These are phyloP conservation scores for Myrmophylax atrothorax DNA, from an alignment of 2,113 vertebrate species.

Conservation along the genomic window DNA sequence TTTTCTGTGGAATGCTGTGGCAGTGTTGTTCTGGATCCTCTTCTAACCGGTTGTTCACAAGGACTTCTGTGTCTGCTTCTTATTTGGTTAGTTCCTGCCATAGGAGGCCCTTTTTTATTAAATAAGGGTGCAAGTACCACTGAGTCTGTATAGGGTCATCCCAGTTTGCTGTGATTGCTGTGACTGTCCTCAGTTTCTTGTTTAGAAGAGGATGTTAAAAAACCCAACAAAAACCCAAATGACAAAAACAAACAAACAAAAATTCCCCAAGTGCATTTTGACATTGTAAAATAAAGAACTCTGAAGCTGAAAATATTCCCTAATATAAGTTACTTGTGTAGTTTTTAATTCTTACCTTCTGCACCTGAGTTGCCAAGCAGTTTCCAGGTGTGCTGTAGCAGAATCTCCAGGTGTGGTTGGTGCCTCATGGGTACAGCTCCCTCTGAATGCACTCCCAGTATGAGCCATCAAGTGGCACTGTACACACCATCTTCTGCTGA, in stretches of 20 bases:
- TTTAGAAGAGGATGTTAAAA: neutral
- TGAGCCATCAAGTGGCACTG: slow-evolving; percentile 33
- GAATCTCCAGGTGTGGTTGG: neutral
- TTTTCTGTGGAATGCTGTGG: neutral
- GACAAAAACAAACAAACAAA: neutral
- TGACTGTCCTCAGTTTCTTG: neutral
- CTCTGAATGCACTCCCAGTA: neutral
- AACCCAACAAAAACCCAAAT: neutral
- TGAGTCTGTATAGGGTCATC: neutral
- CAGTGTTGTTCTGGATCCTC: neutral
- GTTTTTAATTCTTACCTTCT: neutral
- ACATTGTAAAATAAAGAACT: neutral
- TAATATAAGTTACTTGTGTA: neutral
- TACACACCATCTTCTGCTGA: neutral
- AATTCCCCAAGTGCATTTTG: neutral
- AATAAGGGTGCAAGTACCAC: neutral
- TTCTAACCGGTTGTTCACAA: neutral
- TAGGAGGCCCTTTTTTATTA: neutral
- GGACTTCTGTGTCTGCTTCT: neutral
- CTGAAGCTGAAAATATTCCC: neutral
- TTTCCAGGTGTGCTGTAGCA: neutral
- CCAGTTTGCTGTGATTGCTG: neutral
- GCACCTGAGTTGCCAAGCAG: neutral
- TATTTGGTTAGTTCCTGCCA: neutral
- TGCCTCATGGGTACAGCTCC: accelerated